Percentiles rank a stretch among this genome's conserved stretches.
Conservation (phyloP, 2,113 vertebrate species). For the Eurystomus gularis region DNA sequence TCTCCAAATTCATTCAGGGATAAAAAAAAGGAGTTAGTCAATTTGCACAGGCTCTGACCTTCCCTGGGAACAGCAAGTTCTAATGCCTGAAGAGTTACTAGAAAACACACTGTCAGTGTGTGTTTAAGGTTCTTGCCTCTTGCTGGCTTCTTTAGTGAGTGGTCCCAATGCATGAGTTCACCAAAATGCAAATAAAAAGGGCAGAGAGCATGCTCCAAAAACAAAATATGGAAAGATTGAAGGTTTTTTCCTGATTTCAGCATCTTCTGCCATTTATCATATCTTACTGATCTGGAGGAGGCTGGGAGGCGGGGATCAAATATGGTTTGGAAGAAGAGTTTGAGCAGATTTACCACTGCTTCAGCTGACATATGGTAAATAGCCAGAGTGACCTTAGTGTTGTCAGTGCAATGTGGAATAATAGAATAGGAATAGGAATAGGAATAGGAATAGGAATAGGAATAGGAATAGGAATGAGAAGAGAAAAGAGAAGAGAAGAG, state of each 20-base stretch:
- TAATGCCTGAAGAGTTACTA: neutral
- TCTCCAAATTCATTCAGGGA: neutral
- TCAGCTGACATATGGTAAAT: neutral
- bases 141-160: neutral
- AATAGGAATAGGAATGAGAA: too few relatives aligned
- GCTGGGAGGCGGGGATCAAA: rapidly evolving
- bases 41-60: neutral
- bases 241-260: neutral
- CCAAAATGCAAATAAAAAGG: neutral
- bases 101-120: neutral
- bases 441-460: neutral
- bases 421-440: neutral
- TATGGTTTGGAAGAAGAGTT: neutral
- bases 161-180: neutral
- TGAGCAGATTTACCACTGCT: neutral
- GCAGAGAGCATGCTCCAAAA: neutral
- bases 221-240: neutral
- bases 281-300: neutral
- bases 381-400: neutral
- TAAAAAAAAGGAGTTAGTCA: neutral
- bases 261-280: neutral
- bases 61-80: neutral
- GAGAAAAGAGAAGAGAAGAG: too few relatives aligned
- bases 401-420: neutral
- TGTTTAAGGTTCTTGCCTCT: neutral